Evolutionary conservation across 2,888 invertebrate genomes (phyloP), one percentile per base, ranked within the genome.

Genomic region (Lamellibrachia columna): DNA sequence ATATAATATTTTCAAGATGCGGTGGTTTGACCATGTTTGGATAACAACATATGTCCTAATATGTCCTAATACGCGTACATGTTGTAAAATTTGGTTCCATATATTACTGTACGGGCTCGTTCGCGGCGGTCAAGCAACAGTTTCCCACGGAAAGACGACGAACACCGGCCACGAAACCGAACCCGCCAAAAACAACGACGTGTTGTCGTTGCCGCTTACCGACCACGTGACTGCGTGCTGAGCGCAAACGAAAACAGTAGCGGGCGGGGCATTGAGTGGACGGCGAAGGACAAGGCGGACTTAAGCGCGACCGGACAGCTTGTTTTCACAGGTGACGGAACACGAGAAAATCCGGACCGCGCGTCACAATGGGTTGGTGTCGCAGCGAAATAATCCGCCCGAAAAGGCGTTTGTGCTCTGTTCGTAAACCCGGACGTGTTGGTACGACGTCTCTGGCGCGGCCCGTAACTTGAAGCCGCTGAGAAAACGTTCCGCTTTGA

Each of bases 271-370:
- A 75, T 75, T 75, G 75, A 75, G 75, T n/a, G 15, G 11, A n/a
- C 75, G 75, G 15, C 75, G 75, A n/a, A n/a, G 15, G 15, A 75
- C 75, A 75, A 75, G 75, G n/a, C 75, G 75, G 75, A 75, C 22
- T 75, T 75, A 75, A 22, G 22, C 3, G 2, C 75, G 75, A n/a
- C 75, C 75, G 22, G 75, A 75, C 75, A 75, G 15, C 11, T 75
- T 75, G 75, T 75, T 75, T 75, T 75, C 75, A 75, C 75, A 75
- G 75, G 75, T 75, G 75, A 75, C 75, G 75, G 75, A 75, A 75
- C 75, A 0, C 75, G 22, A 22, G 22, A n/a, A 75, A 75, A 75
- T 22, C 75, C 22, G 75, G 75, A 75, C 75, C n/a, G 4, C 4
- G 22, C 15, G 22, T 6, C 15, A 75, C 75, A 75, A 75, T 75